Evolutionary conservation across 2,888 invertebrate species (phyloP).

Genomic region (Balanococcus diminutus): DNA sequence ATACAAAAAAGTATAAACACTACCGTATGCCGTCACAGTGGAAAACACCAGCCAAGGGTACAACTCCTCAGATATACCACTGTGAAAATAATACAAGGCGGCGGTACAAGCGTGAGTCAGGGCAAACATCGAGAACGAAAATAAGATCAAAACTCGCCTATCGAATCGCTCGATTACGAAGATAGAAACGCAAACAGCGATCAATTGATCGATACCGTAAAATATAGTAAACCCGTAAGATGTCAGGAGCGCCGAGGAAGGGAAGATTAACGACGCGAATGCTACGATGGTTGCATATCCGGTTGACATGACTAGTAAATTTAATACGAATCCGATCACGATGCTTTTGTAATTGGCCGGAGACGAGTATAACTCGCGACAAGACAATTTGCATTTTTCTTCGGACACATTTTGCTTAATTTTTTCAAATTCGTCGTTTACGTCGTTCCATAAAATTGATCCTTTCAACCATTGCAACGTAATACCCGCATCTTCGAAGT

Average conservation of each 20-base stretch:
- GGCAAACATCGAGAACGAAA: conserved; percentile 57
- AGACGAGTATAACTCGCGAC: neutral
- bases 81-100: neutral
- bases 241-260: neutral
- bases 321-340: conserved; percentile 12
- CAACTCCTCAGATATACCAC: neutral
- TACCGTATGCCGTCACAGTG: neutral
- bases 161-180: conserved; percentile 57
- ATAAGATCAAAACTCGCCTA: conserved; percentile 57
- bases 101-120: conserved; percentile 57
- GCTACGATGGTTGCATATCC: conserved; percentile 18
- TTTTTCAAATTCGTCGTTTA: conserved; percentile 41
- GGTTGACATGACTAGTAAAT: neutral
- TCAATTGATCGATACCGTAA: conserved; percentile 57
- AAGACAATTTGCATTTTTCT: neutral
- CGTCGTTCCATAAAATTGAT: neutral
- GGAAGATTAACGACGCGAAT: conserved; percentile 22
- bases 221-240: conserved; percentile 57
- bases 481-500: conserved; percentile 53
- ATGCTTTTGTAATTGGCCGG: conserved; percentile 21
- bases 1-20: neutral
- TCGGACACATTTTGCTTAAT: conserved; percentile 18
- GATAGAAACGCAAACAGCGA: conserved; percentile 57
- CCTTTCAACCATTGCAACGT: conserved; percentile 22
- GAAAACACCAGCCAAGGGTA: conserved; percentile 21